Evolutionary conservation across 2,797 vertebrate species (phyloP), one percentile per base, ranked within the genome.

Genomic region (Acropternis orthonyx): DNA sequence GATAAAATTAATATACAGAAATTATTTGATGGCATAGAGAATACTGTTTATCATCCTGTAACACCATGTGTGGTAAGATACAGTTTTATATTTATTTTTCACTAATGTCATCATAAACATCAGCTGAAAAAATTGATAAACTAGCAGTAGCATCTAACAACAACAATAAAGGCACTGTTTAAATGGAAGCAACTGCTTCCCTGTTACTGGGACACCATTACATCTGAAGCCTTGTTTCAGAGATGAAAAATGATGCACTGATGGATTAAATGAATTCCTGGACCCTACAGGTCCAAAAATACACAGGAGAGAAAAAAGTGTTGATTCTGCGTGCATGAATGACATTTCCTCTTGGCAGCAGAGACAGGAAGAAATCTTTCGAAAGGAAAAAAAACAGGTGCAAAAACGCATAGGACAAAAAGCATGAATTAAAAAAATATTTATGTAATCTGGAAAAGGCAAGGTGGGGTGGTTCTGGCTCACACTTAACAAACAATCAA

Each of bases 331-430:
- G 72, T 23, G 32, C n/a, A 62, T 27, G 27, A 66, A 63, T 20
- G 5, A 65, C 18, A 41, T 15, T 79, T 88, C 21, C 14, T n/a
- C 46, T 37, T 41, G 30, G 14, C 23, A 73, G 28, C 56, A 59
- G 16, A 72, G 14, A 56, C 1, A 73, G 24, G 3, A 61, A 56
- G 12, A 77, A 62, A 37, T 17, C 14, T 69, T 91, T 49, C 19
- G 19, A 78, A 65, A 48, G 11, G 15, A 51, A 77, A 86, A 80
- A 75, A 75, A 69, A 2, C 1, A 58, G 28, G 26, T 36, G 12
- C 1, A 30, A 81, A 90, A 87, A 55, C 0, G 1, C 1, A 0
- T 5, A 63, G 36, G 2, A 46, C 1, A 67, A 65, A 82, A 46
- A 39, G 6, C 1, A 17, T 30, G 2, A 68, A 23, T 65, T 56